Evolutionary conservation across 2,888 invertebrate genomes (phyloP).

Genomic region (Fragum sueziense): DNA sequence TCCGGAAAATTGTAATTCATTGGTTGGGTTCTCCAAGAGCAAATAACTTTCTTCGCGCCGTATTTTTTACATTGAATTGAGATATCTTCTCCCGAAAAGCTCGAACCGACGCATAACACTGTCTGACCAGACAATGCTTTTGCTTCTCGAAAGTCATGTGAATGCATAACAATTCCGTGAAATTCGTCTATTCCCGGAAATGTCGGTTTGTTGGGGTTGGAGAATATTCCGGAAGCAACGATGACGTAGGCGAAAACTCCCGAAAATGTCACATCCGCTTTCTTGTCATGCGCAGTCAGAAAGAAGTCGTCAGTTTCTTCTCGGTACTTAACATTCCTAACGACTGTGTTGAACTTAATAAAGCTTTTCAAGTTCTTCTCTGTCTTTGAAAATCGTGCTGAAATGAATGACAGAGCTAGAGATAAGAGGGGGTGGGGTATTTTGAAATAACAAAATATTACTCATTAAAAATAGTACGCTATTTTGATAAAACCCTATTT

Average conservation of each 20-base stretch:
- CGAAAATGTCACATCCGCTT: not conserved
- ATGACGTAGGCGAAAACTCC: constrained; percentile 46
- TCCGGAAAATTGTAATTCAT: constrained; percentile 51
- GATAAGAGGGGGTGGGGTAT: too few species aligned
- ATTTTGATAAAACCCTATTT: too few species aligned
- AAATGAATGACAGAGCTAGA: too few species aligned
- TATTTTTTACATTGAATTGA: constrained; percentile 35
- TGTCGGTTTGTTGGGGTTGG: constrained; percentile 39
- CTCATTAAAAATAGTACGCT: too few species aligned
- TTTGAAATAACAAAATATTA: too few species aligned
- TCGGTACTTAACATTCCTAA: constrained; percentile 38
- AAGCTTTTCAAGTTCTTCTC: constrained; percentile 12
- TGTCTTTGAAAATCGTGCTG: constrained; percentile 31
- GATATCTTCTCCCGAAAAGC: constrained; percentile 49
- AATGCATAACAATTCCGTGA: constrained; percentile 45
- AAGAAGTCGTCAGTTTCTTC: constrained; percentile 42
- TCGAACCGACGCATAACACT: constrained; percentile 42
- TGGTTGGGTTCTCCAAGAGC: constrained; percentile 36
- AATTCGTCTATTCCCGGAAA: constrained; percentile 48
- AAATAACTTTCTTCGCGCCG: constrained; percentile 22
- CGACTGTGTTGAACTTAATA: constrained; percentile 32
- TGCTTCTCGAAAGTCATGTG: constrained; percentile 51
- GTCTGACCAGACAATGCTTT: constrained; percentile 41
- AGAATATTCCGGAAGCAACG: constrained; percentile 48
- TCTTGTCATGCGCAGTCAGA: constrained; percentile 34